phyloP scores from a whole-genome alignment of 2,797 vertebrate species.

The Epinephelus awoara region DNA sequence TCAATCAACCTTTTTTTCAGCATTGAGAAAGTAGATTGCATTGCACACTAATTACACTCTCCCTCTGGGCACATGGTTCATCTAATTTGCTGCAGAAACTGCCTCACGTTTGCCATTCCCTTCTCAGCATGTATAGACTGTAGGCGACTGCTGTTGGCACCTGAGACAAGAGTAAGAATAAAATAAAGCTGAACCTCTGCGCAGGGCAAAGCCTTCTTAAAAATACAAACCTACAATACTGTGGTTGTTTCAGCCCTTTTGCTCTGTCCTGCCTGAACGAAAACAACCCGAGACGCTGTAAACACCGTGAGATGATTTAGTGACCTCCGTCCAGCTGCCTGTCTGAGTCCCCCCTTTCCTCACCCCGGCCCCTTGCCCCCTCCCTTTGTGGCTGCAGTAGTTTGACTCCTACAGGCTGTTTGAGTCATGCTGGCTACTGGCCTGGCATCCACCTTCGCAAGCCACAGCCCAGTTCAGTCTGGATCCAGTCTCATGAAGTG shows the following conservation, averaged over 20 bases:
- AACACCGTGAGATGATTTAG: constrained; percentile 44
- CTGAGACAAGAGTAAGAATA: constrained; percentile 14
- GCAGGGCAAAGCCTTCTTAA: background rate
- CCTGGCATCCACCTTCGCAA: constrained; percentile 62
- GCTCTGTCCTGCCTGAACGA: background rate
- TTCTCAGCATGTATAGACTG: constrained; percentile 19
- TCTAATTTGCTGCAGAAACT: constrained; percentile 23
- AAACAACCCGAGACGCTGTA: constrained; percentile 7
- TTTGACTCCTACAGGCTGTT: constrained; percentile 77
- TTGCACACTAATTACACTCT: constrained; percentile 27
- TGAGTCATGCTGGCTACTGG: constrained; percentile 72
- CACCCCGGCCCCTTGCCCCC: constrained; percentile 32
- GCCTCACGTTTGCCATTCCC: constrained; percentile 20
- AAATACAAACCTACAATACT: background rate
- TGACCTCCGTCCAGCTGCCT: constrained; percentile 62
- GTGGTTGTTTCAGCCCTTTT: background rate
- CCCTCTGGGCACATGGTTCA: constrained; percentile 6
- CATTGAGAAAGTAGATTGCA: constrained; percentile 28
- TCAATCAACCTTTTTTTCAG: constrained; percentile 9
- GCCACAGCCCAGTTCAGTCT: constrained; percentile 63
- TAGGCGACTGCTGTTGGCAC: background rate
- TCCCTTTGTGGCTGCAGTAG: constrained; percentile 62
- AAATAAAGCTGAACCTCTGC: background rate
- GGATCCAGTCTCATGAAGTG: constrained; percentile 48
- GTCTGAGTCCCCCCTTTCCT: constrained; percentile 78